phyloP scores from a whole-genome alignment of 1,140 invertebrate species.

The Drosophila sproati region DNA sequence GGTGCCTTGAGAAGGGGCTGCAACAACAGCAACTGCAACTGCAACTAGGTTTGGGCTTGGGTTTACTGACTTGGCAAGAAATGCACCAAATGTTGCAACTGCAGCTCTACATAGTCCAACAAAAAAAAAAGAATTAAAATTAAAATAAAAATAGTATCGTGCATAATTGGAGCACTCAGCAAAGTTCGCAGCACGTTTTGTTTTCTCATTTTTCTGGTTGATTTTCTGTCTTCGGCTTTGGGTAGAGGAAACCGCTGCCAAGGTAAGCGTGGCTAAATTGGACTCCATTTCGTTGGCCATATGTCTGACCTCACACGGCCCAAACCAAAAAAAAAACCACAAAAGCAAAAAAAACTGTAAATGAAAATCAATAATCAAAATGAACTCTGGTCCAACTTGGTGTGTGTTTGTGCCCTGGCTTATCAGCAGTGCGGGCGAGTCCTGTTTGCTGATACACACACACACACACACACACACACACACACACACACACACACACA shows the following conservation, averaged over 20 bases:
- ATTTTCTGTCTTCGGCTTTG: not conserved
- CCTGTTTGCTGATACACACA: conserved; percentile 22
- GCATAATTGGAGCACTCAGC: conserved; percentile 77
- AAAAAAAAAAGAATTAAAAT: too few relatives aligned
- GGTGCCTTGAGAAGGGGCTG: conserved; percentile 25
- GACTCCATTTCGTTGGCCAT: conserved; percentile 26
- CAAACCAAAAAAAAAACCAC: not conserved
- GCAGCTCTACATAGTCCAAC: conserved; percentile 29
- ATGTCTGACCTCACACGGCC: conserved; percentile 26
- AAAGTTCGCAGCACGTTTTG: conserved; percentile 56
- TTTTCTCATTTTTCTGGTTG: conserved; percentile 2
- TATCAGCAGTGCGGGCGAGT: conserved; percentile 32
- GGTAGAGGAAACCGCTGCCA: conserved; percentile 47
- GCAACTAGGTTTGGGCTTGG: conserved; percentile 31
- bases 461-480: not conserved
- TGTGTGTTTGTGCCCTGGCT: not conserved
- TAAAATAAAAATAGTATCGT: conserved; percentile 18
- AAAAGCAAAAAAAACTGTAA: conserved; percentile 1
- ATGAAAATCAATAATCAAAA: conserved; percentile 22
- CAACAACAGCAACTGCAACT: not conserved
- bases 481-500: not conserved
- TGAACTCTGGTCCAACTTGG: not conserved
- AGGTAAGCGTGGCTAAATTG: conserved; percentile 32
- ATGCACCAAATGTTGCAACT: conserved; percentile 71
- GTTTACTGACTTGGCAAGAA: conserved; percentile 78